These are phyloP conservation scores for Lochmaea capreae DNA, from an alignment of 2,888 invertebrate genomes.

Conservation along the genomic window DNA sequence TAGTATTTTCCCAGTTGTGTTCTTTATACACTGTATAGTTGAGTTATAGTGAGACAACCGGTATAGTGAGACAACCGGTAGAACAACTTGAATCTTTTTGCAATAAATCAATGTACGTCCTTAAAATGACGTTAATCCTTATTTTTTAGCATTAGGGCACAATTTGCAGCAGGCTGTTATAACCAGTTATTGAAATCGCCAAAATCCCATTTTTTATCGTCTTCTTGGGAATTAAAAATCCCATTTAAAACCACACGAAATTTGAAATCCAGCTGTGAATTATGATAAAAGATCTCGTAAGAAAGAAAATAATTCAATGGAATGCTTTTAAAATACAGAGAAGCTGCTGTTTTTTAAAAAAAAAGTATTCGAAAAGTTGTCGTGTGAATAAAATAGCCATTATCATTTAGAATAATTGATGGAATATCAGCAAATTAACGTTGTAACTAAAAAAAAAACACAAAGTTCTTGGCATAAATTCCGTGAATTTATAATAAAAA, in stretches of 20 bases:
- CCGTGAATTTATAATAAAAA: too few species aligned
- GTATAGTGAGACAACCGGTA: neutral
- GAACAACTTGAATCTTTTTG: neutral
- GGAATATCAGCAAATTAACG: neutral
- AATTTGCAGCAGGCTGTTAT: neutral
- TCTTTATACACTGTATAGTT: too few species aligned
- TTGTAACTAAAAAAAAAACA: too few species aligned
- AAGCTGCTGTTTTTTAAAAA: neutral
- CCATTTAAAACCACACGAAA: neutral
- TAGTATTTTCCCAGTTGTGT: too few species aligned
- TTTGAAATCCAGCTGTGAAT: slow-evolving; percentile 1
- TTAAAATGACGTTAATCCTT: neutral
- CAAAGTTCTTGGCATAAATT: too few species aligned
- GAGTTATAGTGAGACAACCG: too few species aligned
- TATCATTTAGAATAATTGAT: neutral
- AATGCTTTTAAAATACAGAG: neutral
- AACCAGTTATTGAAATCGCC: neutral
- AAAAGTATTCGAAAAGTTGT: neutral
- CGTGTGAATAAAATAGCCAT: too few species aligned
- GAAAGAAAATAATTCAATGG: neutral
- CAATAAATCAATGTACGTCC: slow-evolving; percentile 1
- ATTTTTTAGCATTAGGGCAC: neutral
- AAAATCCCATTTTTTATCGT: neutral
- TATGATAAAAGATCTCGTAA: neutral
- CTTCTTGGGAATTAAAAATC: neutral